These are phyloP conservation scores for Neoscelio sp. DNA, from an alignment of 2,888 invertebrate species.

Conservation along the genomic window DNA sequence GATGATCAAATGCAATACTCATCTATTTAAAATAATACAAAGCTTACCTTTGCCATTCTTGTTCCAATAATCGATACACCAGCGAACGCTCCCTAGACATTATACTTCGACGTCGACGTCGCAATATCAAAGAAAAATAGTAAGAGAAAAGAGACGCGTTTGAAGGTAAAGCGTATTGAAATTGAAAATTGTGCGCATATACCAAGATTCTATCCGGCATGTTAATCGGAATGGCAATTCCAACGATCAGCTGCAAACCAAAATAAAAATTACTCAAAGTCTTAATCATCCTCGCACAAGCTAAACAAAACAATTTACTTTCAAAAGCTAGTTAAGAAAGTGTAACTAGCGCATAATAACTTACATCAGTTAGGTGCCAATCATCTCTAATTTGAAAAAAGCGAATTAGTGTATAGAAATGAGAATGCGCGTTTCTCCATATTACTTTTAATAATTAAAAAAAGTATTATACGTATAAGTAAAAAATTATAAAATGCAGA, in stretches of 20 bases:
- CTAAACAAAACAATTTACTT: background rate
- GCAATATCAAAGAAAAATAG: slow-evolving; percentile 82
- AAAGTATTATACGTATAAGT: slow-evolving; percentile 43
- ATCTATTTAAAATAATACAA: slow-evolving; percentile 48
- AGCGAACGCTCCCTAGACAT: slow-evolving; percentile 71
- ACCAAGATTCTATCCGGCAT: slow-evolving; percentile 84
- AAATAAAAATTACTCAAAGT: slow-evolving; percentile 13
- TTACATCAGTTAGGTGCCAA: no score
- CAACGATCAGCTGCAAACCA: slow-evolving; percentile 85
- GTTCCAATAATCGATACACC: slow-evolving; percentile 81
- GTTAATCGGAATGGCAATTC: slow-evolving; percentile 85
- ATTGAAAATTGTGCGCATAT: slow-evolving; percentile 87
- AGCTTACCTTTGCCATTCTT: slow-evolving; percentile 80
- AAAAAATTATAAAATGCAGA: slow-evolving; percentile 46
- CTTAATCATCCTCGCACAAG: background rate
- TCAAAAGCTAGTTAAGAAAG: slow-evolving; percentile 13
- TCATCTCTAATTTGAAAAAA: no score
- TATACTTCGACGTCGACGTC: slow-evolving; percentile 70
- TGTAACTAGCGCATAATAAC: no score
- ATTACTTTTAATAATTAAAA: slow-evolving; percentile 35
- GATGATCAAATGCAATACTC: slow-evolving; percentile 46
- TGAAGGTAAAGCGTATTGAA: slow-evolving; percentile 85
- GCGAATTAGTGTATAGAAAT: no score
- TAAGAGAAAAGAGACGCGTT: slow-evolving; percentile 84
- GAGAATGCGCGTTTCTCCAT: no score